phyloP scores from a whole-genome alignment of 2,888 invertebrate species.

The Polydrusus tereticollis region DNA sequence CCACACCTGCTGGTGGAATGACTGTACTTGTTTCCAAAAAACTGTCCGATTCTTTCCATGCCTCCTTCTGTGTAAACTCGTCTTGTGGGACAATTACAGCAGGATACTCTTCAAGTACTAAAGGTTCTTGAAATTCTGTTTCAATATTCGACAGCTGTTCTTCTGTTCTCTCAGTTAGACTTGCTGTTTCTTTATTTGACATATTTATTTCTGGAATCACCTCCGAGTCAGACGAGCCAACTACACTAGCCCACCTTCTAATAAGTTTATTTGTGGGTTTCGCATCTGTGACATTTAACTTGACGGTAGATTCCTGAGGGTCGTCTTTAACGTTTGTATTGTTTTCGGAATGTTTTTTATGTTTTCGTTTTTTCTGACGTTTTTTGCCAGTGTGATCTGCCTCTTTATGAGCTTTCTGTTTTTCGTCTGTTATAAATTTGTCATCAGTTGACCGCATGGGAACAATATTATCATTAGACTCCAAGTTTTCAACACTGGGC shows the following conservation, averaged over 20 bases:
- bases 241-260: conserved; percentile 41
- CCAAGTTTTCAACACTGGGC: conserved; percentile 39
- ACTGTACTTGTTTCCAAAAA: neutral
- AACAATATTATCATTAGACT: conserved; percentile 16
- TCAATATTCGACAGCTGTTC: neutral
- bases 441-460: conserved; percentile 24
- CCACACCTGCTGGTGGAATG: neutral
- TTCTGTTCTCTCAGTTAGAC: neutral
- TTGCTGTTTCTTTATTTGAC: neutral
- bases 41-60: neutral
- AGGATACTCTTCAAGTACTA: neutral
- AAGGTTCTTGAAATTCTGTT: neutral
- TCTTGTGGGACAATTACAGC: neutral
- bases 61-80: neutral
- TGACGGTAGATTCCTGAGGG: neutral
- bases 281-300: neutral
- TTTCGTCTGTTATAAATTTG: neutral
- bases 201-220: neutral
- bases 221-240: conserved; percentile 9
- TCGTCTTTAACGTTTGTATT: neutral
- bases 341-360: conserved; percentile 20
- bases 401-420: neutral
- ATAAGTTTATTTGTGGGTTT: conserved; percentile 6
- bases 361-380: conserved; percentile 14
- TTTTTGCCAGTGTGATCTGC: conserved; percentile 8